Evolutionary conservation across 35 echinoderm and acorn worm genomes (phyloP).

Genomic region (Hemicentrotus pulcherrimus): DNA sequence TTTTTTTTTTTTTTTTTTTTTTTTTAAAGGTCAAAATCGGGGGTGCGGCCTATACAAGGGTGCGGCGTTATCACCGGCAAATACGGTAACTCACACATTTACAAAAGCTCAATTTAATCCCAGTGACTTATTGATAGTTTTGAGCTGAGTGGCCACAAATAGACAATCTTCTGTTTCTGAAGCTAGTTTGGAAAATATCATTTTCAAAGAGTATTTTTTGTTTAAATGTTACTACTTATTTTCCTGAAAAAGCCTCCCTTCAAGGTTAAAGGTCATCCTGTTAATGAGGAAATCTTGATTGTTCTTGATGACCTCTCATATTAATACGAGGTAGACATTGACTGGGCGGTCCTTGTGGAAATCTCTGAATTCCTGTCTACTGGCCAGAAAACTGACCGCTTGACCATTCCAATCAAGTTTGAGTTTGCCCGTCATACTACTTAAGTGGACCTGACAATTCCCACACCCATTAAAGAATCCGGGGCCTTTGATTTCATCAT

Average conservation of each 20-base stretch:
- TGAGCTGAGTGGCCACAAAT: too few relatives aligned
- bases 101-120: too few relatives aligned
- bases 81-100: too few relatives aligned
- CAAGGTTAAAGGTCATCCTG: background rate
- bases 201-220: too few relatives aligned
- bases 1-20: too few relatives aligned
- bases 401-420: background rate
- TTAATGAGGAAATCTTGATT: background rate
- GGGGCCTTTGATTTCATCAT: background rate
- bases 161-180: too few relatives aligned
- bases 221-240: background rate
- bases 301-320: background rate
- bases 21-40: too few relatives aligned
- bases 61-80: too few relatives aligned
- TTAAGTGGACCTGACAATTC: conserved; percentile 3
- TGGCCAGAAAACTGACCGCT: background rate
- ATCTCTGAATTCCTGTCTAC: conserved; percentile 3
- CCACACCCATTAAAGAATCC: background rate
- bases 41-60: too few relatives aligned
- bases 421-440: background rate
- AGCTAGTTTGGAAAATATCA: too few relatives aligned
- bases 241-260: background rate
- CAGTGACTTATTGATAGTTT: too few relatives aligned
- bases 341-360: conserved; percentile 6
- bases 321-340: background rate